Conservation (phyloP, 2,113 vertebrate genomes). For the Tetrao urogallus region DNA sequence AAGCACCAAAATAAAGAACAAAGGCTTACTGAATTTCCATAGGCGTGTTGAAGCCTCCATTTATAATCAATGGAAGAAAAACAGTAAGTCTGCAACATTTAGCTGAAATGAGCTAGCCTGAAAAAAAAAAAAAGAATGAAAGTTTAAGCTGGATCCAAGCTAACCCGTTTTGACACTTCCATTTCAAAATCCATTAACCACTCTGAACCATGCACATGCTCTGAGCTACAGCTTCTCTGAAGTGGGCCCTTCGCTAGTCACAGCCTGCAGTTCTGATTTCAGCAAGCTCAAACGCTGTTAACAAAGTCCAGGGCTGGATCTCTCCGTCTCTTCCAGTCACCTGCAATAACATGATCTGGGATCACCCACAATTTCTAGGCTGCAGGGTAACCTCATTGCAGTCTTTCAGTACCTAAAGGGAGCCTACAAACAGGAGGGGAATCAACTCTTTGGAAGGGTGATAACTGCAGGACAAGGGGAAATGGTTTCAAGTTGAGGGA, state of each 20-base stretch:
- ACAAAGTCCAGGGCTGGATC: not conserved
- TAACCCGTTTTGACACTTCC: not conserved
- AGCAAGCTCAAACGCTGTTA: not conserved
- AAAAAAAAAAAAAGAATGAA: not conserved
- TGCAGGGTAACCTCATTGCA: no score
- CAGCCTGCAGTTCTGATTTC: not conserved
- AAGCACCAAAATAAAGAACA: not conserved
- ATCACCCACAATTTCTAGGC: not conserved
- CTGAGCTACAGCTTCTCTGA: not conserved
- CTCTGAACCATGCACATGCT: not conserved
- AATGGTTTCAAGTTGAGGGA: no score
- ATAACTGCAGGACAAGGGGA: no score
- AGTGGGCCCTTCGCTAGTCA: accelerated
- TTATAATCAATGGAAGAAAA: not conserved
- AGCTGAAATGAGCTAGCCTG: not conserved
- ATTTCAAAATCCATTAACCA: not conserved
- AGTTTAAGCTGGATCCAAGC: not conserved
- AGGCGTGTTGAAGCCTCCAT: not conserved
- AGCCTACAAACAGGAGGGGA: no score
- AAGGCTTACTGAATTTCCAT: not conserved
- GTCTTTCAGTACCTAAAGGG: no score
- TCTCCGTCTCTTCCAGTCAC: not conserved
- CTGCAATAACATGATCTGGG: not conserved
- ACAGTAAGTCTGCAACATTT: not conserved
- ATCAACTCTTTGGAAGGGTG: no score